Conservation (phyloP, 2,113 vertebrate genomes). For the Psilopsiagon aurifrons region DNA sequence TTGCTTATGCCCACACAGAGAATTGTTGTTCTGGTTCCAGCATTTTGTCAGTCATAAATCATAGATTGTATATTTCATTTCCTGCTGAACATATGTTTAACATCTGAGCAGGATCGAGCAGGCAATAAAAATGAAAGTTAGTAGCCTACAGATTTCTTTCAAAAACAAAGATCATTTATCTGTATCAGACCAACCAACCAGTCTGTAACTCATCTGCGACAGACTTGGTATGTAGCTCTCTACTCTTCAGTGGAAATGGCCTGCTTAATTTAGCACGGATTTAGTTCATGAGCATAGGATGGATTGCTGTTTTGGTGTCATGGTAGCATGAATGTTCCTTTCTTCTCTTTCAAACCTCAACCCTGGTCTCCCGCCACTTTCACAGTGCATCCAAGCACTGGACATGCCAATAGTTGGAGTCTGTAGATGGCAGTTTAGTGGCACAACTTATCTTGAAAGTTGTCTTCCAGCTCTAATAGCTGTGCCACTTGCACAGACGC, state of each 20-base stretch:
- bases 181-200: background rate
- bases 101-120: conserved; percentile 19
- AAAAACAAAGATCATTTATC: background rate
- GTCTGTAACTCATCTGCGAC: background rate
- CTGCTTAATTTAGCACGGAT: background rate
- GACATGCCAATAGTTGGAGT: background rate
- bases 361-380: background rate
- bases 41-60: conserved; percentile 28
- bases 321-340: background rate
- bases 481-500: background rate
- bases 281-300: background rate
- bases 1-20: background rate
- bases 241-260: background rate
- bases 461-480: background rate
- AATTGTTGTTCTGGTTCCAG: background rate
- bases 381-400: background rate
- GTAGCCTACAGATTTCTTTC: background rate
- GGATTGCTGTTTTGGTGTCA: background rate
- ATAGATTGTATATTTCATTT: background rate
- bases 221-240: background rate
- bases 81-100: conserved; percentile 27
- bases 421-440: background rate
- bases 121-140: background rate
- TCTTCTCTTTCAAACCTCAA: background rate
- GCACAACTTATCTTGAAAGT: background rate